Base-by-base conservation (phyloP, 2,888 invertebrate genomes). In the Eilema depressum region DNA sequence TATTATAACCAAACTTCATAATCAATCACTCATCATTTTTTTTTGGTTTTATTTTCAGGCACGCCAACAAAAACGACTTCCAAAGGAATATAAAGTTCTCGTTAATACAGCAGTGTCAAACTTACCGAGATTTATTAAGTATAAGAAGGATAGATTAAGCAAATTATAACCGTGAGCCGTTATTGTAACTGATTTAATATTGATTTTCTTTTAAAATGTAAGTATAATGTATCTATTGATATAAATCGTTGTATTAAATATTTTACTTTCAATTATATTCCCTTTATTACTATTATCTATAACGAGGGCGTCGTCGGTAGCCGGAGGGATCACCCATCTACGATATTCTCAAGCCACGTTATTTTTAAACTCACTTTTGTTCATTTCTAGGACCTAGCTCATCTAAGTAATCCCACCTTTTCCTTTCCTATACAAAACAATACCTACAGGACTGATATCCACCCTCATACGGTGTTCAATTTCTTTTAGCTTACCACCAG, bases 21-120 rank as follows among this genome's bases (percentile, higher is more conserved):
- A 37, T 1, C 37, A 10, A 53, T n/a, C 20, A n/a, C 10, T 53
- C 10, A n/a, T n/a, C 12, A 56, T 20, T 14, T 28, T n/a, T 28
- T 41, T n/a, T 17, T n/a, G n/a, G n/a, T 41, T 23, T 68, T 57
- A 57, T 14, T 93, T 93, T 68, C 91, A 97, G 97, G 94, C 97
- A 60, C 95, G 96, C 33, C 96, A 96, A 78, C 97, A 97, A 83
- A 96, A 96, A 83, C 96, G 96, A 77, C 95, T 95, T 4, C 94
- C 97, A 0, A 97, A 96, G 72, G 97, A 97, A 83, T 96, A 97
- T 81, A 96, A 96, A 82, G 96, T 96, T 0, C 95, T 97, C n/a
- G 96, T 98, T 3, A 96, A 96, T 68, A 97, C 97, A 7, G 97
- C 97, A 0, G 96, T 96, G 68, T 95, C 96, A 2, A 98, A 98